Evolutionary conservation across 2,113 vertebrate genomes (phyloP).

Genomic region (Chlamydotis undulata): DNA sequence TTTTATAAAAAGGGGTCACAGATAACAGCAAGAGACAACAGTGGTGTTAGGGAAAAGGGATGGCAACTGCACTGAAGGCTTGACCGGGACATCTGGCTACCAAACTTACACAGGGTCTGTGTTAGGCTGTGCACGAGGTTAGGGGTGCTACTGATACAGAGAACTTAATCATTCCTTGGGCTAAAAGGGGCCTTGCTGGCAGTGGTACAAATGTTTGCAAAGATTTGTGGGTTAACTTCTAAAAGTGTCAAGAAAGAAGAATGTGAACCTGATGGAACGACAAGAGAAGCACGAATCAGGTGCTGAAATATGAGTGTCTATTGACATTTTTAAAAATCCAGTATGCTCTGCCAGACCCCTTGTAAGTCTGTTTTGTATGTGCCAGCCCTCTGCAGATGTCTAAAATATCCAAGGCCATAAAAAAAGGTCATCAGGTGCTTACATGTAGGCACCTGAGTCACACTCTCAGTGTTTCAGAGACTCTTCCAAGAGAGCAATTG

Average conservation of each 20-base stretch:
- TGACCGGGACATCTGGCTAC: neutral
- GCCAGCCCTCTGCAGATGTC: neutral
- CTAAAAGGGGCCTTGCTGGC: neutral
- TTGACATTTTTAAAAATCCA: neutral
- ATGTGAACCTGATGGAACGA: neutral
- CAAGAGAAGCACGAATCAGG: neutral
- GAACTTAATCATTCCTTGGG: neutral
- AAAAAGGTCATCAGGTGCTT: neutral
- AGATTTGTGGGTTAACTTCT: neutral
- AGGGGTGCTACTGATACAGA: too few relatives aligned
- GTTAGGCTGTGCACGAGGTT: neutral
- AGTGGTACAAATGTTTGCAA: neutral
- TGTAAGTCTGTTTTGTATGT: neutral
- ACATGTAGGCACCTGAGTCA: neutral
- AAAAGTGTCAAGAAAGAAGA: neutral
- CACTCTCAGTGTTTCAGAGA: neutral
- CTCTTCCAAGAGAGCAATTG: neutral
- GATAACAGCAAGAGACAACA: neutral
- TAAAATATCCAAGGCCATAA: neutral
- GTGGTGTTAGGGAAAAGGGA: neutral
- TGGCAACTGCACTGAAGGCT: neutral
- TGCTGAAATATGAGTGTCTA: neutral
- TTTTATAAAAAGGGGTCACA: neutral
- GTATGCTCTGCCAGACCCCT: neutral
- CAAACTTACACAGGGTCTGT: neutral